These are phyloP conservation scores for Oncorhynchus mykiss DNA, from an alignment of 2,113 vertebrate genomes.

Conservation along the genomic window DNA sequence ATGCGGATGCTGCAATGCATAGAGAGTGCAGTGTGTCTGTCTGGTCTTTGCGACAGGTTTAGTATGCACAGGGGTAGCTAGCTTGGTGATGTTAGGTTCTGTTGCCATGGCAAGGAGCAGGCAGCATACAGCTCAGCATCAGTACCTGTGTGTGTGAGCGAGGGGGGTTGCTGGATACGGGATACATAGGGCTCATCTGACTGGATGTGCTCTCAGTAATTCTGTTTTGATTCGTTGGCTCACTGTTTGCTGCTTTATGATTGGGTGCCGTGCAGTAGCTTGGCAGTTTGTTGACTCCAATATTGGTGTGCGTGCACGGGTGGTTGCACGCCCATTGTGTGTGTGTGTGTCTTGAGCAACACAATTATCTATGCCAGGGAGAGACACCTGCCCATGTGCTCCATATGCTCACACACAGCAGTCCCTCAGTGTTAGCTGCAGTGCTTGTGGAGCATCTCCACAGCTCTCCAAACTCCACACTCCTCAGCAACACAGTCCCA, in stretches of 20 bases:
- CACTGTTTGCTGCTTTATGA: constrained; percentile 33
- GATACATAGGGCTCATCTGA: constrained; percentile 46
- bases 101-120: constrained; percentile 68
- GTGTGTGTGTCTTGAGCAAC: not conserved
- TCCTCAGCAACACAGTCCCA: not conserved
- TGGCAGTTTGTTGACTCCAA: constrained; percentile 67
- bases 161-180: constrained; percentile 42
- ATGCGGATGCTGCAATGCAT: not conserved
- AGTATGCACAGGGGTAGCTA: constrained; percentile 50
- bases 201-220: constrained; percentile 42
- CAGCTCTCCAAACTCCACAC: too few relatives aligned
- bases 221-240: constrained; percentile 48
- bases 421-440: too few relatives aligned
- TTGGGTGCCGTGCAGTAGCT: constrained; percentile 58
- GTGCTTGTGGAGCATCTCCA: too few relatives aligned
- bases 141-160: constrained; percentile 24
- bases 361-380: not conserved
- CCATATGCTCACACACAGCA: too few relatives aligned
- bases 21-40: not conserved
- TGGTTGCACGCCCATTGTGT: too few relatives aligned
- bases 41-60: constrained; percentile 34
- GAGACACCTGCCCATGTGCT: not conserved
- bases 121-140: constrained; percentile 49
- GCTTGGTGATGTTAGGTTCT: constrained; percentile 60
- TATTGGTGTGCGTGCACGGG: constrained; percentile 29